Conservation (phyloP, 2,113 vertebrate genomes). For the Isichthys henryi region DNA sequence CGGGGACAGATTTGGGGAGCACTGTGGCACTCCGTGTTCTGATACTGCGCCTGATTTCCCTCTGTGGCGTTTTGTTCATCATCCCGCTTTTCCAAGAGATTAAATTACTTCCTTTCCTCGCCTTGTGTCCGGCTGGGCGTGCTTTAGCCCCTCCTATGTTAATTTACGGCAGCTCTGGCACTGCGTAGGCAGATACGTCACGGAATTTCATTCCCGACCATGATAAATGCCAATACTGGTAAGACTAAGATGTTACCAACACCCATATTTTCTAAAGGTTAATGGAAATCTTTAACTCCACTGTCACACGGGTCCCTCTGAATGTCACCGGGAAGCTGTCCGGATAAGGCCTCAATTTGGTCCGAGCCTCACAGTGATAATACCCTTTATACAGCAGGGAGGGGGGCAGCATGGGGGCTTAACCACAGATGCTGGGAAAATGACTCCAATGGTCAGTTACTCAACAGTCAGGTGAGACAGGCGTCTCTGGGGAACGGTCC, state of each 20-base stretch:
- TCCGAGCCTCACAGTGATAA: neutral
- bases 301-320: neutral
- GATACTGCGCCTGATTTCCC: neutral
- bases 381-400: neutral
- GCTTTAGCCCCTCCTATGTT: neutral
- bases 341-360: neutral
- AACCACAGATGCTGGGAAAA: neutral
- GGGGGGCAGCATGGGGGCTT: neutral
- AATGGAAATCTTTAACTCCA: neutral
- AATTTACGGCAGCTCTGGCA: neutral
- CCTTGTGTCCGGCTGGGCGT: neutral
- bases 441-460: neutral
- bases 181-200: neutral
- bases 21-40: too few species aligned
- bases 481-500: neutral
- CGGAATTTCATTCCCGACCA: neutral
- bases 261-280: neutral
- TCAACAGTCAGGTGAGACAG: neutral
- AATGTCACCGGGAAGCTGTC: neutral
- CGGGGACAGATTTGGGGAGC: neutral
- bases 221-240: neutral
- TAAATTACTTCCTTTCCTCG: neutral
- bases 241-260: constrained; percentile 4
- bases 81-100: neutral
- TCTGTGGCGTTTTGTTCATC: neutral